phyloP scores from a whole-genome alignment of 2,888 invertebrate species.

The Epicampocera succincta region DNA sequence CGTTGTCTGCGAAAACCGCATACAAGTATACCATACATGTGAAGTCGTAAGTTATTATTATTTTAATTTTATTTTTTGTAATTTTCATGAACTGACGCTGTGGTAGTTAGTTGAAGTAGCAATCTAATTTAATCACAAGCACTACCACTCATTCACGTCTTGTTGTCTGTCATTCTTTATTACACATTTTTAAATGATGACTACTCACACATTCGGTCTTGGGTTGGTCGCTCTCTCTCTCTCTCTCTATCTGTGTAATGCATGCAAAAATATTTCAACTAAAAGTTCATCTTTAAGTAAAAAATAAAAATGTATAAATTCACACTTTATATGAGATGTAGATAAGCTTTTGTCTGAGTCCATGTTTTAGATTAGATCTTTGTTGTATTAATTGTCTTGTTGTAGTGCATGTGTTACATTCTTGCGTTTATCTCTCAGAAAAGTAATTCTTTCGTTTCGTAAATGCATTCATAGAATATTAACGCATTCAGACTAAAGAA shows the following conservation, averaged over 20 bases:
- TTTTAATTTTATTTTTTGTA: not conserved
- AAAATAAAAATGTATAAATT: conserved; percentile 33
- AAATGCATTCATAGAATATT: conserved; percentile 48
- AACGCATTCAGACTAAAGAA: conserved; percentile 43
- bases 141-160: conserved; percentile 55
- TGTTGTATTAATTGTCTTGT: conserved; percentile 59
- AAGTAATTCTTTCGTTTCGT: conserved; percentile 48
- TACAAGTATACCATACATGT: too few relatives aligned
- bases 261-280: conserved; percentile 3
- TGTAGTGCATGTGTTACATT: conserved; percentile 31
- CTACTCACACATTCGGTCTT: conserved; percentile 8
- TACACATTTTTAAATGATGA: conserved; percentile 46
- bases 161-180: conserved; percentile 57
- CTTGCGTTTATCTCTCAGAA: conserved; percentile 31
- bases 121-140: conserved; percentile 42
- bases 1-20: too few relatives aligned
- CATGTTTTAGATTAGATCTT: conserved; percentile 53
- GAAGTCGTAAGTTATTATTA: not conserved
- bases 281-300: conserved; percentile 49
- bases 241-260: not conserved
- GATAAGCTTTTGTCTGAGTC: conserved; percentile 63
- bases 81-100: conserved; percentile 7
- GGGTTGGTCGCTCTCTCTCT: not conserved
- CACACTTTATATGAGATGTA: conserved; percentile 60
- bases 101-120: conserved; percentile 6